Base-by-base conservation (phyloP, 2,888 invertebrate species). In the Pseudeuparius sepicola region DNA sequence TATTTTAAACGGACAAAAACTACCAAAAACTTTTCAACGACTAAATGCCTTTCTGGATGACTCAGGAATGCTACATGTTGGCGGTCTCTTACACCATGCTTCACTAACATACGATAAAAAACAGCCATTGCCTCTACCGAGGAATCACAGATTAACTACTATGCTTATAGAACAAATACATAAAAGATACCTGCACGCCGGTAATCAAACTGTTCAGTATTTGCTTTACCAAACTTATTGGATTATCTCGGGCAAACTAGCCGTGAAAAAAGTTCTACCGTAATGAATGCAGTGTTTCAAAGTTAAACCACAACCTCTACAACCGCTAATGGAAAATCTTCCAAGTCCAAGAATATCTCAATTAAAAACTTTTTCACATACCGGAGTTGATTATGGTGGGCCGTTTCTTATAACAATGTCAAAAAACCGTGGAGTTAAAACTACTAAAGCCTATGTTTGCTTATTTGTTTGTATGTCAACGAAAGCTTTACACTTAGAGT, bases 351-450 rank as follows among this genome's bases (percentile, higher is more conserved):
- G 20, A 7, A 7, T 20, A 20, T 20, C 7, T 20, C 6, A 7
- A 7, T 20, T n/a, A 7, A 6, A 20, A 7, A 6, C 20, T 20
- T 20, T 20, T 20, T 7, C 20, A 6, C 6, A 20, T n/a, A n/a
- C n/a, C n/a, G 20, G 20, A 20, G n/a, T 20, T 7, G 20, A 20
- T 20, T 20, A 20, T n/a, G 20, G 20, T 20, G 20, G 20, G 6
- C 20, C 20, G n/a, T 20, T 20, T 20, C 20, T 20, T 6, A 20
- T 20, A 7, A 20, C 6, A 20, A 20, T 6, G 7, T 20, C 20
- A 20, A 20, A 20, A 7, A 7, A 7, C 6, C 20, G 20, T 20
- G n/a, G n/a, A 20, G 20, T n/a, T 20, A n/a, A 6, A 20, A 20
- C 7, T 20, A n/a, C n/a, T 7, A 20, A 20, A n/a, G 6, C 7